phyloP scores from a whole-genome alignment of 2,113 vertebrate species.

The Azemiops feae region DNA sequence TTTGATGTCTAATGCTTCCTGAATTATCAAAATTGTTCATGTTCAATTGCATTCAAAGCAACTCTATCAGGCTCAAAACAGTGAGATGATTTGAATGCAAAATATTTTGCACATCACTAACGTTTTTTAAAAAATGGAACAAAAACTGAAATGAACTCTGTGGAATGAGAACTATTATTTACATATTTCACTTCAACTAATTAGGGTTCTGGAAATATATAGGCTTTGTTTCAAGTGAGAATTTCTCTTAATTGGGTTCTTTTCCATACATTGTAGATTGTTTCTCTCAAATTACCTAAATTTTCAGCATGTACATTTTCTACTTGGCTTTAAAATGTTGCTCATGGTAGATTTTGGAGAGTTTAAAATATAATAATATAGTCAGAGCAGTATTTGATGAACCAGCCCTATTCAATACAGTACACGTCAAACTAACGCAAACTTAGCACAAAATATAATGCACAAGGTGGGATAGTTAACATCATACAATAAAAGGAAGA shows the following conservation, averaged over 20 bases:
- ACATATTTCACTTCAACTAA: neutral
- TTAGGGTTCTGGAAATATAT: neutral
- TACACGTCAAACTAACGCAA: neutral
- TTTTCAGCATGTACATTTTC: neutral
- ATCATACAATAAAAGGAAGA: neutral
- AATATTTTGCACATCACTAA: neutral
- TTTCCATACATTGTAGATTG: neutral
- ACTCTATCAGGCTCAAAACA: neutral
- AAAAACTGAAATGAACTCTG: slow-evolving; percentile 3
- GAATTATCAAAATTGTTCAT: neutral
- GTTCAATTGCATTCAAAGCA: neutral
- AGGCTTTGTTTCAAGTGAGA: neutral
- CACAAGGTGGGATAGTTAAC: neutral
- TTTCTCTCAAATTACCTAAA: neutral
- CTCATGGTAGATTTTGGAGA: neutral
- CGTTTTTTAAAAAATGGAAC: neutral
- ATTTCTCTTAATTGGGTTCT: neutral
- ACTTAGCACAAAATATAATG: too few species aligned
- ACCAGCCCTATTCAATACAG: neutral
- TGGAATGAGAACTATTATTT: neutral
- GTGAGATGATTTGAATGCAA: neutral
- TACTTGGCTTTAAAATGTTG: neutral
- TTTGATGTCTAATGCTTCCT: neutral
- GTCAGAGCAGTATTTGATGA: neutral
- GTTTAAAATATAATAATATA: neutral